These are phyloP conservation scores for Platycercus adscitus DNA, from an alignment of 2,113 vertebrate genomes.

Conservation along the genomic window DNA sequence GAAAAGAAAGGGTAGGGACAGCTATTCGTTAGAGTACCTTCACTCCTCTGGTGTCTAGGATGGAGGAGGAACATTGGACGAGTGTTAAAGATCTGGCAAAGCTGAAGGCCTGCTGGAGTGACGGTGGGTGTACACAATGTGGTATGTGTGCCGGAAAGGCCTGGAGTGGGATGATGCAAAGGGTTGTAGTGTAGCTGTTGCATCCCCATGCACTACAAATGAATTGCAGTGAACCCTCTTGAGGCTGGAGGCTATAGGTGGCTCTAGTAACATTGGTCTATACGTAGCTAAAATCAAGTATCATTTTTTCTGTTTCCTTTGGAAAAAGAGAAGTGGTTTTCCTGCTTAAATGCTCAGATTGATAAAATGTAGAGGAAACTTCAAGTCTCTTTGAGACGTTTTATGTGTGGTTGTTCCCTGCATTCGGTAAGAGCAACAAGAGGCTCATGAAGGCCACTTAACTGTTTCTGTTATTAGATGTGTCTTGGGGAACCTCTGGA, in stretches of 20 bases:
- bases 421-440: neutral
- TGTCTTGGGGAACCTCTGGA: neutral
- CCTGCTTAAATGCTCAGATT: neutral
- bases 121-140: too few species aligned
- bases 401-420: neutral
- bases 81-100: neutral
- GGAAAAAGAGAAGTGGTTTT: neutral
- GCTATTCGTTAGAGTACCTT: neutral
- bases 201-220: too few species aligned
- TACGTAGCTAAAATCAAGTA: neutral
- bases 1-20: neutral
- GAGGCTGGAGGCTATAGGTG: neutral
- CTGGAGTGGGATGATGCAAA: neutral
- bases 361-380: neutral
- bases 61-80: neutral
- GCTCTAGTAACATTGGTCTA: neutral
- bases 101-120: neutral
- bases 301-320: neutral
- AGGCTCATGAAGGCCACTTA: neutral
- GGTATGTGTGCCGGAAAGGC: fast-evolving
- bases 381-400: neutral
- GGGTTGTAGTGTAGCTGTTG: neutral
- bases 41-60: neutral
- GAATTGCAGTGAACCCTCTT: neutral
- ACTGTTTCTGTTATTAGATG: neutral